Base-by-base conservation (phyloP, 35 echinoderm and acorn worm genomes). In the Ophiothrix spiculata region DNA sequence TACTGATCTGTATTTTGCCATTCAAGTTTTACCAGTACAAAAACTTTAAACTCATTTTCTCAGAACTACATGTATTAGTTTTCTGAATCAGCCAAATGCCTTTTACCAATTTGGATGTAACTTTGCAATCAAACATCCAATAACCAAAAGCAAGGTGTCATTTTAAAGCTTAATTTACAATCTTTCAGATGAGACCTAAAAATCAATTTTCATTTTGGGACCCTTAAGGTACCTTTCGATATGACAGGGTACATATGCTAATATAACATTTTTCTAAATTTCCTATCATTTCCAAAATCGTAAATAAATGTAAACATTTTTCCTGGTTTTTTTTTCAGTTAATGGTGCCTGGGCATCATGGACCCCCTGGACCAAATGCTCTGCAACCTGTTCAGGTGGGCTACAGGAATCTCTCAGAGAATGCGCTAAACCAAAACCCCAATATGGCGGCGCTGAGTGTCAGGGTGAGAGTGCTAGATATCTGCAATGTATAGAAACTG, bases 321-420 rank as follows among this genome's bases (percentile, higher is more conserved):
- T 34, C 42, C 42, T 39, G 16, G 32, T 86, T 12, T 36, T 23
- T 78, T 39, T 14, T 35, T n/a, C 31, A 93, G 91, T 93, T 15
- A 87, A 93, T 40, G 91, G 91, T 49, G 74, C 75, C 16, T 93
- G 91, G 91, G 83, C 91, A 46, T 25, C 75, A 0, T 93, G 91
- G 91, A 85, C n/a, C 33, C 13, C 36, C 0, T 93, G 91, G 91
- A 86, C 87, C 33, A 40, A 85, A 17, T 93, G 91, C 41, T 79
- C 80, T 19, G 56, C 38, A 8, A 85, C 91, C n/a, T 93, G 91
- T 64, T 81, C 54, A 1, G 80, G 54, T 49, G 90, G 90, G 13
- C 23, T 17, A 32, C 84, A 82, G 39, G 56, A 74, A 39, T 74
- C 79, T 1, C 60, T 36, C 28, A 87, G 91, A 39, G 40, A 54